A percentile compares a stretch with the other conserved stretches of the same genome.
phyloP scores from a whole-genome alignment of 1,140 invertebrate species.

The Samia ricini region DNA sequence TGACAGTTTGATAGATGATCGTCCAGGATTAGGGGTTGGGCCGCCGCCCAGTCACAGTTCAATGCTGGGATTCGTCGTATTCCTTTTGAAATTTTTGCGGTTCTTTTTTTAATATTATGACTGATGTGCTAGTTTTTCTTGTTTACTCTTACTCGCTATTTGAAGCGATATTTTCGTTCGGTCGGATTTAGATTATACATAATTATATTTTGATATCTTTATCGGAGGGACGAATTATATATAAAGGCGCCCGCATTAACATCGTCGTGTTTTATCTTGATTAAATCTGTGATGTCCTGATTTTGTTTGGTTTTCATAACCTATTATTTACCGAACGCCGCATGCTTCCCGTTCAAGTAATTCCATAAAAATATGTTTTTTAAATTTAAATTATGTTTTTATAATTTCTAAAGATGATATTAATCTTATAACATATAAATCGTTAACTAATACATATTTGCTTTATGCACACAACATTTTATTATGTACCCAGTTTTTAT shows the following conservation, averaged over 20 bases:
- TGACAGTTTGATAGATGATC: slow-evolving; percentile 4
- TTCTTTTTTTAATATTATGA: slow-evolving; percentile 3
- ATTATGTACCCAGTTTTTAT: too few species aligned
- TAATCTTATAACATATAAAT: too few species aligned
- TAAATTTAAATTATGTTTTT: too few species aligned
- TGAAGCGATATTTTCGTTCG: not conserved
- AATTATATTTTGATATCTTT: not conserved
- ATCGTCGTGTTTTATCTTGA: too few species aligned
- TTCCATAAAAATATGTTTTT: too few species aligned
- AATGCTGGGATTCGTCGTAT: not conserved
- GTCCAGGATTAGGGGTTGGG: not conserved
- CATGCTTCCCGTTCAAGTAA: too few species aligned
- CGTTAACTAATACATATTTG: too few species aligned
- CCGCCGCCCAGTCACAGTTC: not conserved
- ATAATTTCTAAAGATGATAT: too few species aligned
- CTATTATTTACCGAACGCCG: too few species aligned
- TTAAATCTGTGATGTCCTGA: too few species aligned
- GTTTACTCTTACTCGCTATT: not conserved
- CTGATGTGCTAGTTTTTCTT: not conserved
- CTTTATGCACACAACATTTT: too few species aligned
- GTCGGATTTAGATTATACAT: not conserved
- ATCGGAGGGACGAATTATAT: not conserved
- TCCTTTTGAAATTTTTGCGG: slow-evolving; percentile 1
- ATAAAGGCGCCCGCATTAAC: not conserved
- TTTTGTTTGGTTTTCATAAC: too few species aligned